These are phyloP conservation scores for Argentina silus DNA, from an alignment of 2,797 vertebrate genomes.

Conservation along the genomic window DNA sequence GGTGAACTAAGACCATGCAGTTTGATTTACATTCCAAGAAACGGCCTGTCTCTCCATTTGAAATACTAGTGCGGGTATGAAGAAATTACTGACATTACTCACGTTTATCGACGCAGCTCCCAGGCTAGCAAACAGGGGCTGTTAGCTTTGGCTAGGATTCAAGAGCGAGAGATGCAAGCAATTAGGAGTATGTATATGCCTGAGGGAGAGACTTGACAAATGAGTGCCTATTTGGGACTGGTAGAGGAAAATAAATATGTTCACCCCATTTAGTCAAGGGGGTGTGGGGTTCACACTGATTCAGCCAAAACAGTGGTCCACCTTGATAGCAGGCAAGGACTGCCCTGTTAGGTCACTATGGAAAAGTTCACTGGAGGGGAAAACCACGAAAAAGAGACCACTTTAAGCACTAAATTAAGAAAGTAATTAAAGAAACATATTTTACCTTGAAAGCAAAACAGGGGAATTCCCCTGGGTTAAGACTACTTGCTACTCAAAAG, in stretches of 20 bases:
- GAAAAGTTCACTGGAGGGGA: conserved; percentile 22
- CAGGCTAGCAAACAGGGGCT: conserved; percentile 14
- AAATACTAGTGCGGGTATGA: conserved; percentile 16
- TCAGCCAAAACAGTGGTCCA: conserved; percentile 17
- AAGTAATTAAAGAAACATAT: not conserved
- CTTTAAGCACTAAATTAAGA: conserved; percentile 14
- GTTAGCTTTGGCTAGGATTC: conserved; percentile 44
- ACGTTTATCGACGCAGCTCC: conserved; percentile 4
- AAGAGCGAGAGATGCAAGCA: conserved; percentile 24
- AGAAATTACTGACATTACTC: conserved; percentile 20
- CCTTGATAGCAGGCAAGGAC: not conserved
- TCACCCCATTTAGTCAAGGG: conserved; percentile 15
- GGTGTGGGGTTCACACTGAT: conserved; percentile 8
- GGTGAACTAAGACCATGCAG: conserved; percentile 44
- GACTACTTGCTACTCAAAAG: not conserved
- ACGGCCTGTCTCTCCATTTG: conserved; percentile 13
- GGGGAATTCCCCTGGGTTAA: not conserved
- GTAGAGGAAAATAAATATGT: conserved; percentile 27
- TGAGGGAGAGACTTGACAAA: conserved; percentile 39
- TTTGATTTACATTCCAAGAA: conserved; percentile 34
- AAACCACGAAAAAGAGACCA: conserved; percentile 11
- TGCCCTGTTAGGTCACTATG: conserved; percentile 6
- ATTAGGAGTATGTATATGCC: conserved; percentile 16
- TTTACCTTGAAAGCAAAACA: conserved; percentile 3
- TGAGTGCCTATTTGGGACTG: conserved; percentile 13